Evolutionary conservation across 2,888 invertebrate genomes (phyloP).

Genomic region (Cosmopolites sordidus): DNA sequence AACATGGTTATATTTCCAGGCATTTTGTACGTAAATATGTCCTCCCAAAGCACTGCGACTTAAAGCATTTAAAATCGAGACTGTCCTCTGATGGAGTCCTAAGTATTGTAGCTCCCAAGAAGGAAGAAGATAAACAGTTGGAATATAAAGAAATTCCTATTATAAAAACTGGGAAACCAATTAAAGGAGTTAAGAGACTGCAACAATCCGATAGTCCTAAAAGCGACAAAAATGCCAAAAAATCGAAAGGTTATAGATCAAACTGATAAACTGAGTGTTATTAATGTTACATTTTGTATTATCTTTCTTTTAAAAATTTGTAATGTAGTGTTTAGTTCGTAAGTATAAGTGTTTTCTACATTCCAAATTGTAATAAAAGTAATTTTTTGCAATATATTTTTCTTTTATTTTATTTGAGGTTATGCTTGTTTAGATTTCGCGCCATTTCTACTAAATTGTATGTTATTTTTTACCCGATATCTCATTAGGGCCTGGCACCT

Average conservation of each 20-base stretch:
- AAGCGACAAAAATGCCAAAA: neutral
- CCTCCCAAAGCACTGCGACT: constrained; percentile 69
- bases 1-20: constrained; percentile 68
- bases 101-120: constrained; percentile 59
- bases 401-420: too few species aligned
- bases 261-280: too few species aligned
- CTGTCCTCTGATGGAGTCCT: constrained; percentile 72
- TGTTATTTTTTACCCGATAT: too few species aligned
- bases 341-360: too few species aligned
- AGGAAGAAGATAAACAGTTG: neutral
- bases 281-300: too few species aligned
- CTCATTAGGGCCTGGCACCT: too few species aligned
- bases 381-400: too few species aligned
- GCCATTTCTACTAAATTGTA: too few species aligned
- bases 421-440: too few species aligned
- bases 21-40: constrained; percentile 72
- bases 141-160: constrained; percentile 9
- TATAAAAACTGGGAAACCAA: constrained; percentile 8
- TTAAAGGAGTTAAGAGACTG: neutral
- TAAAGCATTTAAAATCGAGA: constrained; percentile 65
- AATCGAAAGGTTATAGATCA: neutral
- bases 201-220: neutral
- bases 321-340: too few species aligned
- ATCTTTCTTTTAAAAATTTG: too few species aligned
- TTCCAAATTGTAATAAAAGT: too few species aligned